Evolutionary conservation across 2,113 vertebrate species (phyloP), one percentile per base, ranked within the genome.

Genomic region (Pomatostomus ruficeps): DNA sequence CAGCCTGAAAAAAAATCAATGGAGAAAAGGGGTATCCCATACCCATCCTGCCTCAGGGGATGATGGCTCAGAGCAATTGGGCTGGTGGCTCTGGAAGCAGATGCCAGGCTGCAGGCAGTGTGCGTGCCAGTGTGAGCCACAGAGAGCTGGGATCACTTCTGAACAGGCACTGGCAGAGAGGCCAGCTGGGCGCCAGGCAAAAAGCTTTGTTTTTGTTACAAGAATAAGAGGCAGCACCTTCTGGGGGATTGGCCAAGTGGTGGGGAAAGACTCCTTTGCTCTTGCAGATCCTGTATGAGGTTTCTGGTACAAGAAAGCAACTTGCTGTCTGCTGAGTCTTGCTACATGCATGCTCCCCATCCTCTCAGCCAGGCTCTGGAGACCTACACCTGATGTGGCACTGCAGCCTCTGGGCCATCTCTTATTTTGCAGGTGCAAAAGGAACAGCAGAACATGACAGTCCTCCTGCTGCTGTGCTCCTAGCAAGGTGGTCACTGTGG

Each of bases 51-150:
- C 23, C 20, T 35, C 6, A 36, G 42, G 5, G 33, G 7, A 45
- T 28, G 33, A 12, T 1, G 1, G 19, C n/a, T 80, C 8, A n/a
- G 14, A 58, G 33, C 1, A 3, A 21, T 18, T 26, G 58, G 35
- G 10, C 33, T 35, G 24, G 26, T 57, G 36, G 29, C 29, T 85
- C 76, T 88, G 33, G 33, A 29, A 49, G 49, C 25, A 31, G 29
- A 21, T 11, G 20, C 19, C 49, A 76, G 36, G 36, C 12, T 81
- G n/a, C 31, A 66, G 58, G 14, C 33, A 55, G 42, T 5, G 14
- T 6, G 1, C 6, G 1, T n/a, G 22, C 7, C 7, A 4, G 1
- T 0, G 33, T 9, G 19, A 22, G 40, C 48, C 73, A 85, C 31
- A 71, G 59, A 85, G 78, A 89, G 68, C 70, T 86, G 85, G 58